A percentile compares a stretch with the other conserved stretches of the same genome.
Conservation (phyloP, 2,113 vertebrate genomes). For the Melanerpes formicivorus region DNA sequence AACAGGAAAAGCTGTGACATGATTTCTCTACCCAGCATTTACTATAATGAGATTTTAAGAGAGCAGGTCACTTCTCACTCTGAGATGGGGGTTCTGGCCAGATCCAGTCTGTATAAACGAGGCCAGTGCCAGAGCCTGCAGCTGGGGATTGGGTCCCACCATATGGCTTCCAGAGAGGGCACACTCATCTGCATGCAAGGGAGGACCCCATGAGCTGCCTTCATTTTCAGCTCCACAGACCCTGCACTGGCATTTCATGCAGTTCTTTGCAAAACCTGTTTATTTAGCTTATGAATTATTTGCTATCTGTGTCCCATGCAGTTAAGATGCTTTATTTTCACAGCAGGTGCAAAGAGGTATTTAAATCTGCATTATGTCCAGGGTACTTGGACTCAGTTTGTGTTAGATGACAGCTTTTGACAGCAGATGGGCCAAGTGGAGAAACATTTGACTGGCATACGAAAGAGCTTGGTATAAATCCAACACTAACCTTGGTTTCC, state of each 20-base stretch:
- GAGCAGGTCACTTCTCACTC: background rate
- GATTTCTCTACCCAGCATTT: background rate
- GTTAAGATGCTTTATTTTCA: constrained; percentile 19
- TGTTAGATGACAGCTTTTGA: constrained; percentile 49
- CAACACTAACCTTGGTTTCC: constrained; percentile 52
- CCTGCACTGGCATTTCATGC: background rate
- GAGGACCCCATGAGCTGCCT: background rate
- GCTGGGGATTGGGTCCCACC: background rate
- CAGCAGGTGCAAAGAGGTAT: constrained; percentile 47
- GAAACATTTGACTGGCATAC: background rate
- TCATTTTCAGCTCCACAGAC: background rate
- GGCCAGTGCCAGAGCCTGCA: background rate
- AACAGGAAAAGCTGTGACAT: background rate
- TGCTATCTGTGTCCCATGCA: background rate
- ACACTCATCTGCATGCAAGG: background rate
- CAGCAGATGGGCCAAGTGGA: constrained; percentile 48
- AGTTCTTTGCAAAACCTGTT: background rate
- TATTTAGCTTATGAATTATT: background rate
- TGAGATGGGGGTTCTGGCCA: background rate
- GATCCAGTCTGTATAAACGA: background rate
- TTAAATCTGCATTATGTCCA: constrained; percentile 44
- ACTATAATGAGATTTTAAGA: background rate
- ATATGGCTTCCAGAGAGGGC: accelerated
- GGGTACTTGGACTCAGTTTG: constrained; percentile 18
- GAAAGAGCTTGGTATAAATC: constrained; percentile 23